Base-by-base conservation (phyloP, 2,113 vertebrate genomes). In the Xenotilapia leptura region DNA sequence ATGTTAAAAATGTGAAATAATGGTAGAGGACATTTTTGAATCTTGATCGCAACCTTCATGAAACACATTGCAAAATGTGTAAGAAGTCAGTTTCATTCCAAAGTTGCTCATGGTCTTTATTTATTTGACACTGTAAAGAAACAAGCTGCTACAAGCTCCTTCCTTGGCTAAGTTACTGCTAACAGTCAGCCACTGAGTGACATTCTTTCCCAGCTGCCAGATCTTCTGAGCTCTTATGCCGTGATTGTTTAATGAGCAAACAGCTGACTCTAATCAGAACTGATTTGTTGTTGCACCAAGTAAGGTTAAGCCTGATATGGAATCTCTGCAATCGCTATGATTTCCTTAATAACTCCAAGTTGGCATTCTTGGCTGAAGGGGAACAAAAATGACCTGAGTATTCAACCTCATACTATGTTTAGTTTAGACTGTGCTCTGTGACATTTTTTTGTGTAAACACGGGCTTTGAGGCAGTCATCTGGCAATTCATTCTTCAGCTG, bases 231-330 rank as follows among this genome's bases (percentile, higher is more conserved):
- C 70, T 80, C 45, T 88, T 73, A 51, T 40, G 28, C 28, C 1
- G 17, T 84, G 85, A 54, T 77, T 53, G 80, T 88, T 90, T 90
- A 87, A 93, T 80, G 85, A 80, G 53, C 84, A 58, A 85, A 90
- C 91, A 82, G 88, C 85, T 90, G 87, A 90, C 83, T 83, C 88
- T 70, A 77, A 79, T 92, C 28, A 12, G 55, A 84, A 90, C 83
- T 58, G 42, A 90, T 93, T 89, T 84, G 62, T 85, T 80, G 79
- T 80, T 26, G 36, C 81, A 38, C 70, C 86, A 49, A 40, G 9
- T 49, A 40, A 83, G 7, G 62, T 42, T 51, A 68, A 62, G 49
- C 81, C 70, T 68, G 56, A 89, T 56, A 80, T 17, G 60, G 84
- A 56, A 83, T 56, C 56, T 36, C 17, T 4, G 85, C 82, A 80